Percentiles rank a stretch among this genome's conserved stretches.
Evolutionary conservation across 2,113 vertebrate species (phyloP).

Genomic region (Furnarius figulus): DNA sequence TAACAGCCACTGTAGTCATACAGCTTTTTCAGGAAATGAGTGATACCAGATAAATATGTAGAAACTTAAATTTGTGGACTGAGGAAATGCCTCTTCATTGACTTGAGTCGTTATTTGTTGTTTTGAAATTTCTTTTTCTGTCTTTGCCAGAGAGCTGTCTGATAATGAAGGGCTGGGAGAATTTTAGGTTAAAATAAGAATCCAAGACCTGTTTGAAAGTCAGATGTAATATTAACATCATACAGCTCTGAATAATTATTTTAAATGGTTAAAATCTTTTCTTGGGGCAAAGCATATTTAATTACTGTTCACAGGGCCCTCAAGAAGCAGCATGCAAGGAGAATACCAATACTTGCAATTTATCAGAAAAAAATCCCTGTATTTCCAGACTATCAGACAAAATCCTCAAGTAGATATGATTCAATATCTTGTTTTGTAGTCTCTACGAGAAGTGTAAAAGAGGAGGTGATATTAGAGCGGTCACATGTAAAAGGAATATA

Average conservation of each 20-base stretch:
- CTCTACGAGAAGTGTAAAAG: neutral
- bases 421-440: neutral
- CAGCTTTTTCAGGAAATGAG: neutral
- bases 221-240: neutral
- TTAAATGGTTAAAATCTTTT: neutral
- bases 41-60: neutral
- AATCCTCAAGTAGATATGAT: neutral
- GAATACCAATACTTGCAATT: neutral
- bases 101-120: neutral
- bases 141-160: neutral
- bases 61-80: neutral
- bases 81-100: neutral
- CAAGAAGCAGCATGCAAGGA: neutral
- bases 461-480: neutral
- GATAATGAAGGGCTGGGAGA: neutral
- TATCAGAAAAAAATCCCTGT: neutral
- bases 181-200: conserved; percentile 35
- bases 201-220: neutral
- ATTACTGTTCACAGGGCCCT: neutral
- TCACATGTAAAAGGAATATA: neutral
- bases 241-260: neutral
- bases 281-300: neutral
- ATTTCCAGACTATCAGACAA: neutral
- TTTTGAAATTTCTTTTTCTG: neutral
- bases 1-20: neutral